Conservation (phyloP, 2,888 invertebrate genomes). For the Trichogramma dendrolimi region DNA sequence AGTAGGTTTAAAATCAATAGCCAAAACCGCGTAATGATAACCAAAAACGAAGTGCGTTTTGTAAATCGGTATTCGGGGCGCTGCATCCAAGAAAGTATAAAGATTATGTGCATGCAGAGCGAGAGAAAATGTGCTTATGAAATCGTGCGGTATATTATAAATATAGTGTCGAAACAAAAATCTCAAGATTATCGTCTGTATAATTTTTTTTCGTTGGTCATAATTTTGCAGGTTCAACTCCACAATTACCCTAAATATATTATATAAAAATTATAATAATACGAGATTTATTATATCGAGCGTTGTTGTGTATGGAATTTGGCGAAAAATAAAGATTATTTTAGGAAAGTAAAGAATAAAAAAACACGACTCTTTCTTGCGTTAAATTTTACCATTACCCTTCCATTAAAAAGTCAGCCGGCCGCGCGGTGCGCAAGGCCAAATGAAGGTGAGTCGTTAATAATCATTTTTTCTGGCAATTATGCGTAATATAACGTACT, state of each 20-base stretch:
- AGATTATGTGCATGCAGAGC: conserved; percentile 12
- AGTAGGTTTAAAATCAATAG: conserved; percentile 17
- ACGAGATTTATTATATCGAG: conserved; percentile 8
- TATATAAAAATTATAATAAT: neutral
- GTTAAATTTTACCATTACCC: conserved; percentile 5
- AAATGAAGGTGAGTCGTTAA: too few species aligned
- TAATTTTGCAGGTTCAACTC: conserved; percentile 3
- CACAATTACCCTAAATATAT: neutral
- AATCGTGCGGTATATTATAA: neutral
- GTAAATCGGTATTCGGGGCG: conserved; percentile 20
- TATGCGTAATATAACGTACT: too few species aligned
- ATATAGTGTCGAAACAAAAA: conserved; percentile 14
- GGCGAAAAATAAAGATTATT: conserved; percentile 27
- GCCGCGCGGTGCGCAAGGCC: too few species aligned
- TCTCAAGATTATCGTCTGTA: neutral
- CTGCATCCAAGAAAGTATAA: conserved; percentile 28
- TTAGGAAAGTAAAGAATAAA: conserved; percentile 24
- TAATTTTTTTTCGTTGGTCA: neutral
- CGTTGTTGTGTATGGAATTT: conserved; percentile 24
- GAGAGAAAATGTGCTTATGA: neutral
- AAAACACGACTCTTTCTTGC: neutral
- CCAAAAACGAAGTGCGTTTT: conserved; percentile 19
- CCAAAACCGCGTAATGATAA: neutral
- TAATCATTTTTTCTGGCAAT: too few species aligned
- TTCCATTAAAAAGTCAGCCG: neutral